Evolutionary conservation across 2,797 vertebrate species (phyloP).

Genomic region (Schizopygopsis pylzovi): DNA sequence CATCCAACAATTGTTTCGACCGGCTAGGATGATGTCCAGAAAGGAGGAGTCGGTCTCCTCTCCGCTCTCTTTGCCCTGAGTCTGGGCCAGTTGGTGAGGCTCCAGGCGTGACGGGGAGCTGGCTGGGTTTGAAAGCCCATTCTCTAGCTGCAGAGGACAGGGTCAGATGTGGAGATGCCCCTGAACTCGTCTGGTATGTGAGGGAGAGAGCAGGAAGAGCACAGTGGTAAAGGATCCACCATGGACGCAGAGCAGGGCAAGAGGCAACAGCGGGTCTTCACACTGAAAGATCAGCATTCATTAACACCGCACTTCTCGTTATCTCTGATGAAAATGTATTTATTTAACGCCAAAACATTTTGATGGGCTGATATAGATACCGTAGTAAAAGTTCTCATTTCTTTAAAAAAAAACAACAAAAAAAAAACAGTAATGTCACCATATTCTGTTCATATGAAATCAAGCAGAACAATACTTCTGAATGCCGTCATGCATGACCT

Average conservation of each 20-base stretch:
- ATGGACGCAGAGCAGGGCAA: conserved; percentile 7
- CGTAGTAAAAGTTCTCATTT: neutral
- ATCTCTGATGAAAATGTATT: neutral
- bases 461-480: conserved; percentile 49
- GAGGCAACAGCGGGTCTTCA: neutral
- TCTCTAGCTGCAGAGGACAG: conserved; percentile 44
- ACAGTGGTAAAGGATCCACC: conserved; percentile 4
- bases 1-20: conserved; percentile 38
- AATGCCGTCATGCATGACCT: conserved; percentile 29
- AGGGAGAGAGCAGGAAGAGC: conserved; percentile 39
- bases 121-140: conserved; percentile 53
- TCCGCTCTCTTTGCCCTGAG: conserved; percentile 15
- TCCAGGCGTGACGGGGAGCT: conserved; percentile 52
- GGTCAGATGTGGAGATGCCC: conserved; percentile 56
- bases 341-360: neutral
- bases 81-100: conserved; percentile 44
- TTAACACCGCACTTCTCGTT: neutral
- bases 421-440: conserved; percentile 15
- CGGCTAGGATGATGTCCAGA: conserved; percentile 38
- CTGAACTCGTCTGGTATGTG: conserved; percentile 54
- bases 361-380: conserved; percentile 1
- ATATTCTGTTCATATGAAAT: conserved; percentile 34
- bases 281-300: neutral
- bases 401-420: neutral
- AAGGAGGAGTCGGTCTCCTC: conserved; percentile 34